Evolutionary conservation across 2,113 vertebrate genomes (phyloP).

Genomic region (Circaetus gallicus): DNA sequence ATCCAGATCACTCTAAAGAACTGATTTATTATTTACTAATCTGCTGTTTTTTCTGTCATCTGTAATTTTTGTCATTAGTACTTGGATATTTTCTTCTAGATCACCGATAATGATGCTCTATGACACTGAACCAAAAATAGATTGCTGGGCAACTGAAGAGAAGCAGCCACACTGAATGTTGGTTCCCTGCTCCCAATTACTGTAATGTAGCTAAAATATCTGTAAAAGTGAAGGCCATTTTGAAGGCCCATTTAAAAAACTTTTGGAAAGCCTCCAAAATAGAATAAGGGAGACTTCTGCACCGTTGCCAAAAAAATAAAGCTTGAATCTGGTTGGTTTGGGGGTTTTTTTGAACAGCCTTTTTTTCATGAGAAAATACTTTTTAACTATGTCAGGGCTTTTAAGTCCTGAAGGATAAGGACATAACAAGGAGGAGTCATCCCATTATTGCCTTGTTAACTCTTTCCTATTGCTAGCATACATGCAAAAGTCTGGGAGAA

Average conservation of each 20-base stretch:
- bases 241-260: not conserved
- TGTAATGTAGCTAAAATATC: not conserved
- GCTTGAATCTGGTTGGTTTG: not conserved
- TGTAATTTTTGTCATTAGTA: not conserved
- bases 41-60: not conserved
- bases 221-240: not conserved
- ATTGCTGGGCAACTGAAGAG: not conserved
- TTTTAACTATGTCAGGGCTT: not conserved
- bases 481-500: not conserved
- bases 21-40: slow-evolving; percentile 2
- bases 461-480: not conserved
- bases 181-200: not conserved
- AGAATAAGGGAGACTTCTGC: not conserved
- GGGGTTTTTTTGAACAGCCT: not conserved
- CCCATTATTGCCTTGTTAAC: not conserved
- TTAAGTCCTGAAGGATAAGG: not conserved
- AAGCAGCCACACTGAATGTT: not conserved
- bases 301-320: not conserved
- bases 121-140: not conserved
- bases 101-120: not conserved
- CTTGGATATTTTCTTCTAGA: not conserved
- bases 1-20: not conserved
- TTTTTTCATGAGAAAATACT: not conserved
- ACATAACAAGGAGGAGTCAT: not conserved
- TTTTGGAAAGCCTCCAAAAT: not conserved